A percentile compares a stretch with the other conserved stretches of the same genome.
Conservation (phyloP, 2,797 vertebrate genomes). For the Rhynchotus rufescens region DNA sequence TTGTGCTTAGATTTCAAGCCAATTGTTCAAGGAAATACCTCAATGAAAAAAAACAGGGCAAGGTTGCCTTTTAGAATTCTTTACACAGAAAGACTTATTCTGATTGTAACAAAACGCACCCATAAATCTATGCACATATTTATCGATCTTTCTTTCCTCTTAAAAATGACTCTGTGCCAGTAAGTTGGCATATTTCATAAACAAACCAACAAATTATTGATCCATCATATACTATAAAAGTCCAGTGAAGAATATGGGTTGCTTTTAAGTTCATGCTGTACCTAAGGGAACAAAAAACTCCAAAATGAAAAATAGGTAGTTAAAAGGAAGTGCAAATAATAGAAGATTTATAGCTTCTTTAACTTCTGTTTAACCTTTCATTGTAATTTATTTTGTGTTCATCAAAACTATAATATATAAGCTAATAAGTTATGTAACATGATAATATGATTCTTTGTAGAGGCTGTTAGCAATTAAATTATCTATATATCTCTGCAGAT, state of each 20-base stretch:
- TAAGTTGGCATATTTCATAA: constrained; percentile 88
- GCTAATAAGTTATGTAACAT: neutral
- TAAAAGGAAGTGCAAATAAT: constrained; percentile 69
- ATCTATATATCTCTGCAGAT: neutral
- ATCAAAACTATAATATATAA: neutral
- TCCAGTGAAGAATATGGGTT: constrained; percentile 83
- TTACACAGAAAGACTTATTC: constrained; percentile 80
- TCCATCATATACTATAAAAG: constrained; percentile 83
- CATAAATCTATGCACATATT: constrained; percentile 88
- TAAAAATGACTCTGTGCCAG: constrained; percentile 86
- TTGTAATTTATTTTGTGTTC: constrained; percentile 57
- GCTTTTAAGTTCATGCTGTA: constrained; percentile 81
- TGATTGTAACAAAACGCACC: constrained; percentile 83
- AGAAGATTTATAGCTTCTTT: constrained; percentile 67
- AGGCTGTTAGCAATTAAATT: constrained; percentile 40
- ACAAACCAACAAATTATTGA: constrained; percentile 88
- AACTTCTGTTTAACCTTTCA: constrained; percentile 19
- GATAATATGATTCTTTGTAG: neutral
- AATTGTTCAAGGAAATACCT: constrained; percentile 17
- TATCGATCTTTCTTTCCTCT: constrained; percentile 84
- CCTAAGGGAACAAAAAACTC: constrained; percentile 81
- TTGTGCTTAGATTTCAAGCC: constrained; percentile 48
- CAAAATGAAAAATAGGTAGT: constrained; percentile 82
- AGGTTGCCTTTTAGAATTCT: constrained; percentile 68
- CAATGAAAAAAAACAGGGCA: constrained; percentile 59